Percentiles rank a stretch among this genome's conserved stretches.
Evolutionary conservation across 2,888 invertebrate species (phyloP).

Genomic region (Brenthis ino): DNA sequence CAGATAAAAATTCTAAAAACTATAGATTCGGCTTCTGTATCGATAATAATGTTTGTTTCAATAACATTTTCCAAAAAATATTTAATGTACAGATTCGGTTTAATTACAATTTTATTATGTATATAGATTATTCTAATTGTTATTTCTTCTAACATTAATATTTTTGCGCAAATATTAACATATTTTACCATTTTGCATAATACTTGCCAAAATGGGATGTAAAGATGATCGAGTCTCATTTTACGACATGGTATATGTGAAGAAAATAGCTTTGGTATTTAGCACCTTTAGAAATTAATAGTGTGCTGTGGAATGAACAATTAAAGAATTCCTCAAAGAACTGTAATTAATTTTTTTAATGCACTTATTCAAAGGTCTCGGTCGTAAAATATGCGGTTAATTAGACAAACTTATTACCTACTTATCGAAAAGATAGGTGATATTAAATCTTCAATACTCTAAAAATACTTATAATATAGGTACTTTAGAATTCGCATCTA

Average conservation of each 20-base stretch:
- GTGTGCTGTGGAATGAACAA: constrained; percentile 17
- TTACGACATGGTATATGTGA: constrained; percentile 20
- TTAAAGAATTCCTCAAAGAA: constrained; percentile 15
- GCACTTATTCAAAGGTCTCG: constrained; percentile 11
- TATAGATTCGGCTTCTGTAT: no score
- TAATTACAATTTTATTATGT: no score
- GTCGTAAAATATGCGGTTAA: constrained; percentile 5
- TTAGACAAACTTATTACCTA: neutral
- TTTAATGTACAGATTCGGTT: no score
- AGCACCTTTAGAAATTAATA: constrained; percentile 29
- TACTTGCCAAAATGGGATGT: constrained; percentile 7
- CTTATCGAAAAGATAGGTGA: no score
- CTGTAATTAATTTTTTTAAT: constrained; percentile 15
- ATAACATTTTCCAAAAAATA: no score
- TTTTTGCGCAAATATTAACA: neutral
- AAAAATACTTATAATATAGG: no score
- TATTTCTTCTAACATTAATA: neutral
- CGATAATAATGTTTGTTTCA: no score
- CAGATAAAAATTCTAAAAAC: no score
- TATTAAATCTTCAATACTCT: no score
- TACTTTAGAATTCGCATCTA: no score
- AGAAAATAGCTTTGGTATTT: constrained; percentile 28
- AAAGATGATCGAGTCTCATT: constrained; percentile 1
- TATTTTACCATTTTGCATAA: constrained; percentile 2
- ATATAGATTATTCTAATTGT: neutral